These are phyloP conservation scores for Xanthorhoe spadicearia DNA, from an alignment of 2,888 invertebrate species.

Conservation along the genomic window DNA sequence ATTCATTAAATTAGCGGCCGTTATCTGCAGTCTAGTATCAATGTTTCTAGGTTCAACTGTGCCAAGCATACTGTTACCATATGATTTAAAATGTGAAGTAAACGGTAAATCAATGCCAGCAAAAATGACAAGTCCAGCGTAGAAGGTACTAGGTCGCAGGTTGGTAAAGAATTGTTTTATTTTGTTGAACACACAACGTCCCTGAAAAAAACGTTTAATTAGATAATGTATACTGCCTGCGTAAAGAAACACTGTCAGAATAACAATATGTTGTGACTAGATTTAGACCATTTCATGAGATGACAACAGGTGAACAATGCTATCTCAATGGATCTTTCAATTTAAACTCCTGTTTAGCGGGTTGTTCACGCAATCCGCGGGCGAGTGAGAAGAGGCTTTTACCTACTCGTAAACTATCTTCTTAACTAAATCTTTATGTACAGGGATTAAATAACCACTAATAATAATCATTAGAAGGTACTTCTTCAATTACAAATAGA, in stretches of 20 bases:
- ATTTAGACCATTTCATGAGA: too few relatives aligned
- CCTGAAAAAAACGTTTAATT: slow-evolving; percentile 1
- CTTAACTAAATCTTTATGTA: neutral
- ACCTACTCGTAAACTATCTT: neutral
- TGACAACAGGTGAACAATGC: too few relatives aligned
- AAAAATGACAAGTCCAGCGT: neutral
- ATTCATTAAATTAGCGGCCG: neutral
- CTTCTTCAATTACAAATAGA: too few relatives aligned
- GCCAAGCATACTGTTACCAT: neutral
- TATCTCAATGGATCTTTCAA: too few relatives aligned
- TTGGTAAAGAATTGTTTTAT: neutral
- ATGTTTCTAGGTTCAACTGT: neutral
- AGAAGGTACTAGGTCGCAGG: neutral
- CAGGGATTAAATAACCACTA: too few relatives aligned
- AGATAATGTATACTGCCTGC: too few relatives aligned
- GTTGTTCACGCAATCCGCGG: too few relatives aligned
- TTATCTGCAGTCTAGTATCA: neutral
- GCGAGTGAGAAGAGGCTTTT: too few relatives aligned
- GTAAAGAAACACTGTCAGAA: too few relatives aligned
- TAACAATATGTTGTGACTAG: too few relatives aligned
- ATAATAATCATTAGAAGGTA: too few relatives aligned
- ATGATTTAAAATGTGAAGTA: neutral
- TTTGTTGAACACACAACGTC: neutral
- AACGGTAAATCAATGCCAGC: neutral
- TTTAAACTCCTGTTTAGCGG: too few relatives aligned